Base-by-base conservation (phyloP, 2,888 invertebrate genomes). In the Ecliptopera silaceata region DNA sequence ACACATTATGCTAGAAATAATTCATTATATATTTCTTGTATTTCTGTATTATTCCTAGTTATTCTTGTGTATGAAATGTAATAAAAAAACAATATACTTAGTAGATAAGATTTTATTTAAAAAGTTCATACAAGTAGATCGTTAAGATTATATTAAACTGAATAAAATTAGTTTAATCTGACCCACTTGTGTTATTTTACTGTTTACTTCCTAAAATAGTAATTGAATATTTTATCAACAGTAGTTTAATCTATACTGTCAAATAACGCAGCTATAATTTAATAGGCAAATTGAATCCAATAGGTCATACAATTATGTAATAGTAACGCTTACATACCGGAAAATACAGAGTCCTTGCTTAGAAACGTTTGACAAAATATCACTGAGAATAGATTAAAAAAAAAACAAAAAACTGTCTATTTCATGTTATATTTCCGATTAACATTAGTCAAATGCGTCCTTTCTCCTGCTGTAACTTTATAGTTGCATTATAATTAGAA, bases 91-190 rank as follows among this genome's bases (percentile, higher is more conserved):
- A 4, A 15, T n/a, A 15, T 10, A 36, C 15, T 12, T 31, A 44
- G 31, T 29, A 17, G 34, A 38, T 59, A 53, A 54, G 53, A 58
- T 54, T 58, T 58, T 58, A 58, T 54, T 58, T 31, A 26, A 49
- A 49, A 57, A 52, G 22, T 34, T 45, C 34, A 45, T 41, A n/a
- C 41, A 55, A 34, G 51, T 44, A 55, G 31, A 49, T 44, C 12
- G 31, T 41, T 54, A 53, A 15, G 32, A 44, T 51, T 44, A 45
- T 32, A 13, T 43, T 56, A 36, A 44, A 59, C 41, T 47, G 45
- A 59, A 56, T 59, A 55, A n/a, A n/a, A n/a, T 53, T 55, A 56
- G 42, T 50, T 34, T 53, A 54, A 46, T 45, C 29, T 36, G 45
- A 49, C 49, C 29, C 20, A 46, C 34, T 45, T 50, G 48, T 54